Base-by-base conservation (phyloP, 2,888 invertebrate species). In the Tetragnatha montana region DNA sequence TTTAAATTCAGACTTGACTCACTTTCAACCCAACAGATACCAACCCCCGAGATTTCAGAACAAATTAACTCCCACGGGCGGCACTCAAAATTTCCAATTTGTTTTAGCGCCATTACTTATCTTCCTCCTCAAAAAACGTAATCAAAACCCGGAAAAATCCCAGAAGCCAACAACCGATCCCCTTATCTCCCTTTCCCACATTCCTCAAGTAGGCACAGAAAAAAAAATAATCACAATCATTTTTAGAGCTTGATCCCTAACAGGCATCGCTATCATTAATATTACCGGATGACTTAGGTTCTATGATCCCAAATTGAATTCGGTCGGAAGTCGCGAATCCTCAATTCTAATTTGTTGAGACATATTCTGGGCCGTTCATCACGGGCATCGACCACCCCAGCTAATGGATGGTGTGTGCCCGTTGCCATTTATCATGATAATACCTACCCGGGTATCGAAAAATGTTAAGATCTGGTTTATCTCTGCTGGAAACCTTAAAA, bases 311-410 rank as follows among this genome's bases (percentile, higher is more conserved):
- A 76, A 84, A 84, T 76, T 73, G 73, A 84, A 68, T 84, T 84
- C 47, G 68, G 68, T 68, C 68, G 8, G 8, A 60, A 17, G 68
- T 69, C 83, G 68, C 69, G 17, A 76, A 76, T 84, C 76, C 69
- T 84, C 75, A 69, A 84, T 76, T 84, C 83, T 84, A 84, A 84
- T 84, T 84, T 84, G 83, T 84, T 76, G 75, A 76, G 83, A 84
- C 83, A 84, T 84, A 69, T 84, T 84, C 19, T 4, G 49, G 50
- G 49, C 83, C 83, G 83, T 84, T 84, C 75, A 84, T 84, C 83
- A 84, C 76, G 4, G 49, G 68, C 47, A 84, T 84, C 83, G 83
- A 76, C 83, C 60, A 76, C 83, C 60, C 47, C 47, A 76, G 69
- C 83, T 84, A 84, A 84, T 84, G 76, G 75, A 84, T 84, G 75